Evolutionary conservation across 1,140 invertebrate genomes (phyloP).

Genomic region (Cydia splendana): DNA sequence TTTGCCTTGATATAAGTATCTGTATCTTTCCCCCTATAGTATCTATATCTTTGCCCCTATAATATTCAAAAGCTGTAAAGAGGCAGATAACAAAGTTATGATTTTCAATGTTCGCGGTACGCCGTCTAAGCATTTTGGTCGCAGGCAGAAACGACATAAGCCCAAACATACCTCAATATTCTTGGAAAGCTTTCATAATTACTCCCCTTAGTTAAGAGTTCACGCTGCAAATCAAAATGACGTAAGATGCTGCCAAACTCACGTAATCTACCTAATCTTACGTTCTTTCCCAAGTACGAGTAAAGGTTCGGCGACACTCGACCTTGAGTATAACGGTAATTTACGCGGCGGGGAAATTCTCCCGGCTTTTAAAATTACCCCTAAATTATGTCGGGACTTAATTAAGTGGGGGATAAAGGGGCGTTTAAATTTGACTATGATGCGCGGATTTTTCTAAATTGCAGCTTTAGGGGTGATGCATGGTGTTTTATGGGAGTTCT

Average conservation of each 20-base stretch:
- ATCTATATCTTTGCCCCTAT: no score
- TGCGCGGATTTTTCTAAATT: slow-evolving; percentile 4
- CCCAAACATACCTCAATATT: slow-evolving; percentile 1
- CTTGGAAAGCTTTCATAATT: slow-evolving; percentile 8
- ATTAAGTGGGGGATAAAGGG: slow-evolving; percentile 44
- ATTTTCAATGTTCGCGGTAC: no score
- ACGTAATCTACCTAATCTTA: background rate
- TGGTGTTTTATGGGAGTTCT: slow-evolving; percentile 10
- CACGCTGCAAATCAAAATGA: background rate
- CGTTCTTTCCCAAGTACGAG: background rate
- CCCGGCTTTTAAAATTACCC: slow-evolving; percentile 54
- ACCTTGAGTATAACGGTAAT: slow-evolving; percentile 59
- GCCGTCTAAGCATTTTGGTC: background rate
- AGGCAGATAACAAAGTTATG: no score
- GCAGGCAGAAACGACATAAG: background rate
- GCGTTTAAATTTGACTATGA: slow-evolving; percentile 23
- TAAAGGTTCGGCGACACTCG: slow-evolving; percentile 34
- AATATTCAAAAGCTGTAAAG: no score
- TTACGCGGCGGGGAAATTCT: slow-evolving; percentile 38
- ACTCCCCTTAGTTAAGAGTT: background rate
- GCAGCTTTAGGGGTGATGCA: slow-evolving; percentile 3
- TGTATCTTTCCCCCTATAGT: no score
- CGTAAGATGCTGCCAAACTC: background rate
- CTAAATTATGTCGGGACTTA: slow-evolving; percentile 46
- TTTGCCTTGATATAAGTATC: no score